Percentiles rank a stretch among this genome's conserved stretches.
phyloP scores from a whole-genome alignment of 2,888 invertebrate genomes.

The Agriotes lineatus region DNA sequence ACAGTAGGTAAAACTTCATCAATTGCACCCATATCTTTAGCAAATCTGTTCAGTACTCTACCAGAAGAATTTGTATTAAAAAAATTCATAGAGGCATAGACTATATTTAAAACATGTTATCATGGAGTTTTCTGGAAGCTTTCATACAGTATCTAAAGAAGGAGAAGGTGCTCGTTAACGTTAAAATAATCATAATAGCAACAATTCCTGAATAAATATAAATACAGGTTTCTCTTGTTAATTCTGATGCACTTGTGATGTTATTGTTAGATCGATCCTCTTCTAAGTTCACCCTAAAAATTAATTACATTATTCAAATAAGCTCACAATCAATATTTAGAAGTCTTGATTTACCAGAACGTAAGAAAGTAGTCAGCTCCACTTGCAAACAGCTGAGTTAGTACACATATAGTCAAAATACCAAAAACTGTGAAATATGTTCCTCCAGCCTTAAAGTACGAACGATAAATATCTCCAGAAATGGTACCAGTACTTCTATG shows the following conservation, averaged over 20 bases:
- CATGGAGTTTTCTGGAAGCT: conserved; percentile 71
- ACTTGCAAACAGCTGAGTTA: conserved; percentile 79
- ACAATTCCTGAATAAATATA: conserved; percentile 62
- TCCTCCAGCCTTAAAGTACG: conserved; percentile 81
- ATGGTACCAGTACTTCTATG: conserved; percentile 71
- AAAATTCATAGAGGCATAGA: conserved; percentile 75
- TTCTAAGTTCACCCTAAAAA: neutral
- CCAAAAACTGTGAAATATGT: conserved; percentile 71
- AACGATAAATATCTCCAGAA: conserved; percentile 70
- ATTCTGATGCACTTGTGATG: neutral
- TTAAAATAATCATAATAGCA: conserved; percentile 60
- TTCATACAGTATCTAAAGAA: conserved; percentile 70
- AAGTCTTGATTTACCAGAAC: conserved; percentile 67
- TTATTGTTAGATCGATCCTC: too few relatives aligned
- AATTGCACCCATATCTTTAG: conserved; percentile 76
- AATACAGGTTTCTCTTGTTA: conserved; percentile 55
- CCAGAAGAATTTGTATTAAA: conserved; percentile 81
- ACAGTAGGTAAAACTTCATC: conserved; percentile 69
- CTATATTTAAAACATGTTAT: conserved; percentile 69
- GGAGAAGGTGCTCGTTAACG: conserved; percentile 65
- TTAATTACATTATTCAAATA: too few relatives aligned
- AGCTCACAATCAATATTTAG: too few relatives aligned
- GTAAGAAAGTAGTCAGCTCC: too few relatives aligned
- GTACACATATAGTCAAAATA: too few relatives aligned
- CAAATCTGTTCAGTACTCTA: conserved; percentile 80